Evolutionary conservation across 2,888 invertebrate species (phyloP), one percentile per base, ranked within the genome.

Genomic region (Tribolium freemani): DNA sequence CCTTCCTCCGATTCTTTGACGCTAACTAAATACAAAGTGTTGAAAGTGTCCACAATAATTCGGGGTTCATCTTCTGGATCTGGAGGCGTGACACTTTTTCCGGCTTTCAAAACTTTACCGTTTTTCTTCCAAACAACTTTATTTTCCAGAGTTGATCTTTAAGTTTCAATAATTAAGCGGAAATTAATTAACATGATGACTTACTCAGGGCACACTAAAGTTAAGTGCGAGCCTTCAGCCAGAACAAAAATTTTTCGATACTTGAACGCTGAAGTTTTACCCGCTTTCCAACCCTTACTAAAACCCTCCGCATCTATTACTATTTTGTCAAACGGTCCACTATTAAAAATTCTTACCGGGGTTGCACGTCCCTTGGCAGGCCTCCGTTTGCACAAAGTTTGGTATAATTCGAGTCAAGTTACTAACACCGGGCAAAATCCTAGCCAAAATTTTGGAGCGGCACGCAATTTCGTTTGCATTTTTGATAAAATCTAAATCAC

Each of bases 1-100:
- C 94, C 94, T 72, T 90, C 89, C 83, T 94, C 93, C 0, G 88
- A 85, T 75, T 87, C 87, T 9, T 89, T 89, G 0, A 93, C 90
- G 70, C 90, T 90, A 75, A 88, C 84, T 48, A 91, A 84, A 81
- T 90, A 90, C 20, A 91, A 81, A 1, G 88, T 88, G 46, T 88
- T 89, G 76, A 90, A 90, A 0, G 87, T 85, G 78, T 91, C 91
- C 1, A 91, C 88, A 5, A 89, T 83, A 51, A 90, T 84, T 77
- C 87, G 85, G 1, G 88, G 87, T 76, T 87, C 87, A 8, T 83
- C 80, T 75, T 87, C 85, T 64, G 83, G 83, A n/a, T 81, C 73
- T 3, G 80, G 77, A 13, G 75, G 74, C 44, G 54, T 21, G 10
- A 82, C 79, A 13, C 79, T 78, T 74, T 83, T 82, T 6, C 88